Base-by-base conservation (phyloP, 2,797 vertebrate species). In the Pangasius larnaudii region DNA sequence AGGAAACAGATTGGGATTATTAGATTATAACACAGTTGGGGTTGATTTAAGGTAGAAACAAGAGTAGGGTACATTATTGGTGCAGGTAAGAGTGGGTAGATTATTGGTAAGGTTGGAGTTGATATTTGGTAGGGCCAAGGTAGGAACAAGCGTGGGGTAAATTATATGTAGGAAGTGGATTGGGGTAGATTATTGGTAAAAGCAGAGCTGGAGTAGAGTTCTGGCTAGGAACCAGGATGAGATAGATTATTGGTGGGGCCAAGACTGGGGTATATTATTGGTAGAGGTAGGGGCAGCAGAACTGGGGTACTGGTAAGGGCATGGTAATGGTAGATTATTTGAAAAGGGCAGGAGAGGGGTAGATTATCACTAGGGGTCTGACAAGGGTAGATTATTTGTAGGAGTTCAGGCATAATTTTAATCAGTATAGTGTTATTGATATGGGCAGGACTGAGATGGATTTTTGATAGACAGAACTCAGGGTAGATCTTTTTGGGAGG, bases 181-280 rank as follows among this genome's bases (percentile, higher is more conserved):
- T 27, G 22, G 2, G 2, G 39, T 74, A 27, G 39, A 46, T 27
- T 74, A 27, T 24, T 74, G 11, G 22, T 46, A 74, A 16, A 19
- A 24, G 71, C 39, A 74, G 22, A 46, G 71, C 39, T 27, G 10
- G 22, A 49, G 46, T 51, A 51, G 46, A 27, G 49, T 75, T 74
- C 24, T 19, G 49, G 1, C 30, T 3, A 30, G 13, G 27, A 53
- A 14, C 24, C 8, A 56, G n/a, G 13, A 24, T 10, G 3, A 1
- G 2, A 58, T 18, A 18, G 18, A 61, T 86, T 86, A 83, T 61
- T 80, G 71, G 69, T 65, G 56, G 80, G 49, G 81, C 13, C 27
- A 63, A 7, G 63, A 69, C 63, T 59, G 30, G 33, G 19, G 1
- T 27, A 1, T 27, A 79, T 79, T 86, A 82, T 61, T 86, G 78